Evolutionary conservation across 2,797 vertebrate genomes (phyloP).

Genomic region (Saxicola maurus): DNA sequence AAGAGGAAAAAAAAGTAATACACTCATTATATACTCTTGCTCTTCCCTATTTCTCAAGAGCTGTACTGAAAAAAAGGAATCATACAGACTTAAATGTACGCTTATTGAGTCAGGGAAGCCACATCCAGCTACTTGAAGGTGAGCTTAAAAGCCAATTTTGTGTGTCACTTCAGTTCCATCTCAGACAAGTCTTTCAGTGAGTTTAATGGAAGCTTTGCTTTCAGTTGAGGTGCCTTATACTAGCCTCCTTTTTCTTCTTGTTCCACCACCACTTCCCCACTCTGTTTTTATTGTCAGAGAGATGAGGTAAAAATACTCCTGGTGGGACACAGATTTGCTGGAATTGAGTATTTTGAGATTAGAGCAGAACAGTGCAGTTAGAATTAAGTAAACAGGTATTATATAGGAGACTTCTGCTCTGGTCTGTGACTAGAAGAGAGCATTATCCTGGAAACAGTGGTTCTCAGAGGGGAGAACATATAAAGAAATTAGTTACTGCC

Average conservation of each 20-base stretch:
- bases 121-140: neutral
- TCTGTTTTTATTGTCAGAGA: neutral
- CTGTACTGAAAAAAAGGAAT: neutral
- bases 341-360: neutral
- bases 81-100: neutral
- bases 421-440: neutral
- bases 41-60: neutral
- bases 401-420: neutral
- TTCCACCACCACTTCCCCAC: neutral
- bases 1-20: neutral
- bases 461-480: neutral
- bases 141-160: neutral
- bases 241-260: neutral
- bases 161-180: neutral
- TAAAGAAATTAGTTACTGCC: neutral
- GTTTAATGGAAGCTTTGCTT: neutral
- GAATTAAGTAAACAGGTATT: neutral
- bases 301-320: neutral
- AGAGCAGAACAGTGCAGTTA: neutral
- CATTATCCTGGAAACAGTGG: neutral
- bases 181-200: neutral
- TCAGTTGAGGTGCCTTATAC: neutral
- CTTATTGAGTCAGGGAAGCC: neutral
- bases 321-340: neutral
- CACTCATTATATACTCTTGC: neutral